Evolutionary conservation across 2,888 invertebrate genomes (phyloP), one percentile per base, ranked within the genome.

Genomic region (Mallateleia sp.): DNA sequence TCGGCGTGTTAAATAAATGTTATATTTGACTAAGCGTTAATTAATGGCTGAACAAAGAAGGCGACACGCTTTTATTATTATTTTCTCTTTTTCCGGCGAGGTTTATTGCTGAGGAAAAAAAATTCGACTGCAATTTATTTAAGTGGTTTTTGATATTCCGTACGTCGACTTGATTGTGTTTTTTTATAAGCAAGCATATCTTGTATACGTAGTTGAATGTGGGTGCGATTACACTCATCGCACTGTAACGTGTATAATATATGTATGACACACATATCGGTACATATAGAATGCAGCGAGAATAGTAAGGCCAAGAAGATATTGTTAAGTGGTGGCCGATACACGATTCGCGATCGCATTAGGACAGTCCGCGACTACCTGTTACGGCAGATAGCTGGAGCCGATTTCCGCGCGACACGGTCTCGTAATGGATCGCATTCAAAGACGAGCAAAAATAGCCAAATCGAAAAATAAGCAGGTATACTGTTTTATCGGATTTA

Each of bases 311-410:
- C 87, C 88, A 88, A 91, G 92, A 93, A 93, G 93, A 93, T 93
- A 94, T 93, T 92, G 93, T 92, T 92, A 93, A 94, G 93, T 93
- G 93, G 92, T 89, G 89, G 87, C 89, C 93, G 92, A 93, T 93
- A 92, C 90, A 89, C 90, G 88, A 90, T 89, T 88, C 89, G 88
- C 66, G 85, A 87, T 88, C 64, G 88, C 90, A 90, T 69, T 60
- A 47, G 92, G 92, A 92, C 94, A 93, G 93, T 94, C 89, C 89
- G 88, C 90, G 90, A 92, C 87, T 89, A 92, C 93, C 92, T 93
- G 93, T 90, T 92, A 91, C 92, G 89, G 86, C 87, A 45, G 64
- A 50, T 67, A 80, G 69, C 85, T 82, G 69, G 50, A 50, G 64
- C 38, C 58, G 45, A 85, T 77, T 85, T 79, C 28, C 24, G 28